Evolutionary conservation across 2,888 invertebrate species (phyloP).

Genomic region (Sipha maydis): DNA sequence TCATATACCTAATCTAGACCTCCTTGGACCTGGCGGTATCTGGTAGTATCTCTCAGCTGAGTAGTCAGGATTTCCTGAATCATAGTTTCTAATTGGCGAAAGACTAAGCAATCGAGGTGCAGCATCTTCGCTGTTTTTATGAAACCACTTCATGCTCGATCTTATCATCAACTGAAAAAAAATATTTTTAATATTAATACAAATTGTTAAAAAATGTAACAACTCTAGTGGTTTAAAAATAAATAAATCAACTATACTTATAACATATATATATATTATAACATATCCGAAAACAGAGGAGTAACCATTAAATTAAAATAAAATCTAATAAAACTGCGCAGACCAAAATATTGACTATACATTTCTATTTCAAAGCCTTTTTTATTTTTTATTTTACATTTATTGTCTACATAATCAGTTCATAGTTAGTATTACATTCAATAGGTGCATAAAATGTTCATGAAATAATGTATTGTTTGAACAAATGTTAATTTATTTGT

Average conservation of each 20-base stretch:
- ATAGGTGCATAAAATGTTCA: background rate
- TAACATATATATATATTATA: too few species aligned
- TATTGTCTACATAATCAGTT: background rate
- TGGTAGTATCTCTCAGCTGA: conserved; percentile 63
- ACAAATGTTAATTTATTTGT: conserved; percentile 29
- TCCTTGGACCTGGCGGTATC: conserved; percentile 63
- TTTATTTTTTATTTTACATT: background rate
- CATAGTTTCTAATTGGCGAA: conserved; percentile 71
- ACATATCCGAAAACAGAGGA: background rate
- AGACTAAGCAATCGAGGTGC: conserved; percentile 76
- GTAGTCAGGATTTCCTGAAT: conserved; percentile 61
- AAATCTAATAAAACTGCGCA: too few species aligned
- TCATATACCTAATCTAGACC: conserved; percentile 70
- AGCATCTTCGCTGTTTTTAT: conserved; percentile 72
- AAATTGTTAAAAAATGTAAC: background rate
- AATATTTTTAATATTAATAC: background rate
- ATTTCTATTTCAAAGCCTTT: too few species aligned
- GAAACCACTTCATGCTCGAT: conserved; percentile 77
- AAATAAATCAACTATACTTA: background rate
- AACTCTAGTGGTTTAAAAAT: background rate
- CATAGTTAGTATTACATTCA: background rate
- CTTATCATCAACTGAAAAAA: conserved; percentile 24
- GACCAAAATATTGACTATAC: too few species aligned
- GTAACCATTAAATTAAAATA: too few species aligned
- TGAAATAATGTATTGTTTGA: conserved; percentile 39